These are phyloP conservation scores for Ptilorrhoa leucosticta DNA, from an alignment of 2,113 vertebrate species.

Conservation along the genomic window DNA sequence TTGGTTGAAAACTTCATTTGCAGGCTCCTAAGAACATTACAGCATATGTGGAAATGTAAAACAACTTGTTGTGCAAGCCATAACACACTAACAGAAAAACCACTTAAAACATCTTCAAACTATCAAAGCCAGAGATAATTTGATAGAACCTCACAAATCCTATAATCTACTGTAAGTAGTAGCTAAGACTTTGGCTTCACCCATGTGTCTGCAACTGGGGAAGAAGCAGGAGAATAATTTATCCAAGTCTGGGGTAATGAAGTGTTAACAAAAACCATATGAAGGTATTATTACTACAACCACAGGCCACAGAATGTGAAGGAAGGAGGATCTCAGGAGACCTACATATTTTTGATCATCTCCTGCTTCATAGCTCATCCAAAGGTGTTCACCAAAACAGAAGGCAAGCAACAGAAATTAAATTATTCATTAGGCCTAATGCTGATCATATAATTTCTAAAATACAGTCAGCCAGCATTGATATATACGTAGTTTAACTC, in stretches of 20 bases:
- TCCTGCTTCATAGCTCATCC: constrained; percentile 56
- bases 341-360: constrained; percentile 60
- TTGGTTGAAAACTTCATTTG: constrained; percentile 26
- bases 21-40: constrained; percentile 36
- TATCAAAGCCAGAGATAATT: constrained; percentile 74
- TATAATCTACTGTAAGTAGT: constrained; percentile 72
- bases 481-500: constrained; percentile 75
- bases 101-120: constrained; percentile 68
- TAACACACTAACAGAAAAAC: constrained; percentile 2
- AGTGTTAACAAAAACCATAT: constrained; percentile 83
- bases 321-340: constrained; percentile 65
- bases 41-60: constrained; percentile 65
- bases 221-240: constrained; percentile 75
- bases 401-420: constrained; percentile 57
- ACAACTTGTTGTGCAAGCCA: constrained; percentile 34
- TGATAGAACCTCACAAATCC: constrained; percentile 77
- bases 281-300: constrained; percentile 79
- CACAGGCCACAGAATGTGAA: constrained; percentile 71
- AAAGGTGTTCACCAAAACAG: constrained; percentile 66
- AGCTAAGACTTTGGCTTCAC: constrained; percentile 68
- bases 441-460: constrained; percentile 63
- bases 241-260: constrained; percentile 80
- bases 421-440: constrained; percentile 71
- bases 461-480: constrained; percentile 63
- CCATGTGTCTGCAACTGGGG: constrained; percentile 65